A percentile compares a stretch with the other conserved stretches of the same genome.
Conservation (phyloP, 2,888 invertebrate genomes). For the Latrodectus elegans region DNA sequence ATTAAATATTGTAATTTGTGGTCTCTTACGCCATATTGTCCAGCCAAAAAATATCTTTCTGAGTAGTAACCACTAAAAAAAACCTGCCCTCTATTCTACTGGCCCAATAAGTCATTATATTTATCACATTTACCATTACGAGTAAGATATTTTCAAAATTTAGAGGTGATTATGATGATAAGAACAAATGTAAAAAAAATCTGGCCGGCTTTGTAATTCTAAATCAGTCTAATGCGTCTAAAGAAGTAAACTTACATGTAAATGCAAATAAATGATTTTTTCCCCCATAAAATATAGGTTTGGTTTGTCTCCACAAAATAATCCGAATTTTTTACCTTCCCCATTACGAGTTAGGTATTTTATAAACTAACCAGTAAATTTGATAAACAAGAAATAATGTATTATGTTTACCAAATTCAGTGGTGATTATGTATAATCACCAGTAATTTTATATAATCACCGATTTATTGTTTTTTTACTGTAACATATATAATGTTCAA, state of each 20-base stretch:
- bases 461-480: neutral
- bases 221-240: too few relatives aligned
- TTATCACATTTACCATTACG: neutral
- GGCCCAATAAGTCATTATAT: neutral
- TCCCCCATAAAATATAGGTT: too few relatives aligned
- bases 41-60: neutral
- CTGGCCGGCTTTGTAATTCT: too few relatives aligned
- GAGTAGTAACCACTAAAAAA: neutral
- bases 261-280: too few relatives aligned
- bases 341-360: neutral
- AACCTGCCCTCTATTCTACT: neutral
- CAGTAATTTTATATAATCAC: neutral
- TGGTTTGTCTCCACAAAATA: too few relatives aligned
- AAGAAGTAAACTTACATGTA: too few relatives aligned
- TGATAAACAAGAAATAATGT: neutral
- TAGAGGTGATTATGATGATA: too few relatives aligned
- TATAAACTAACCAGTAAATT: neutral
- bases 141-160: too few relatives aligned
- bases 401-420: neutral
- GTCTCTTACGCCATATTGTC: neutral
- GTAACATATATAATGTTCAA: too few relatives aligned
- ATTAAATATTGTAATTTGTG: neutral
- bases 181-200: too few relatives aligned
- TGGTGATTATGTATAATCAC: neutral
- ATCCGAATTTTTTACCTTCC: too few relatives aligned